Conservation (phyloP, 1,140 invertebrate genomes). For the Calephelis nemesis region DNA sequence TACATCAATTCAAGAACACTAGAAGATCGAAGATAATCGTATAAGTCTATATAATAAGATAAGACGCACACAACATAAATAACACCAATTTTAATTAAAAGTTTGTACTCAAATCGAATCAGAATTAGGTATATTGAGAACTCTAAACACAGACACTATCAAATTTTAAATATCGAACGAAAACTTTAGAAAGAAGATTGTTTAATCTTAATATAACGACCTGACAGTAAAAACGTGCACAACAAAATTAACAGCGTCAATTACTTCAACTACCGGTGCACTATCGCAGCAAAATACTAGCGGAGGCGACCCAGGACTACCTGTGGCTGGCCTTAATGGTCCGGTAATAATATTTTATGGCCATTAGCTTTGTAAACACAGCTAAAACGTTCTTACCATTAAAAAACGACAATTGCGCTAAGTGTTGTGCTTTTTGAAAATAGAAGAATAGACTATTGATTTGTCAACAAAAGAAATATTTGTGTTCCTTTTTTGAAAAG, state of each 20-base stretch:
- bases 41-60: too few species aligned
- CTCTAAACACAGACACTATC: neutral
- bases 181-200: conserved; percentile 5
- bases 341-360: conserved; percentile 72
- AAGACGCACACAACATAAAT: too few species aligned
- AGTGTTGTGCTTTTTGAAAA: conserved; percentile 32
- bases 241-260: conserved; percentile 58
- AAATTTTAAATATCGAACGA: neutral
- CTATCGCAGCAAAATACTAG: conserved; percentile 56
- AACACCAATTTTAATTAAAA: too few species aligned
- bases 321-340: conserved; percentile 64
- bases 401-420: conserved; percentile 61
- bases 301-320: conserved; percentile 51
- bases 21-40: too few species aligned
- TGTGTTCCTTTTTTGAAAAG: conserved; percentile 45
- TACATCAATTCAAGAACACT: too few species aligned
- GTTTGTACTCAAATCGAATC: too few species aligned
- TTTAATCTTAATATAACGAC: conserved; percentile 15
- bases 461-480: conserved; percentile 29
- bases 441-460: conserved; percentile 18
- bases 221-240: conserved; percentile 16
- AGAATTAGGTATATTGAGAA: too few species aligned
- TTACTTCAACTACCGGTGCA: conserved; percentile 53
- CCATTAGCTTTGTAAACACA: conserved; percentile 70
- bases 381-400: conserved; percentile 52